Evolutionary conservation across 2,797 vertebrate species (phyloP), one percentile per base, ranked within the genome.

Genomic region (Harpagifer antarcticus): DNA sequence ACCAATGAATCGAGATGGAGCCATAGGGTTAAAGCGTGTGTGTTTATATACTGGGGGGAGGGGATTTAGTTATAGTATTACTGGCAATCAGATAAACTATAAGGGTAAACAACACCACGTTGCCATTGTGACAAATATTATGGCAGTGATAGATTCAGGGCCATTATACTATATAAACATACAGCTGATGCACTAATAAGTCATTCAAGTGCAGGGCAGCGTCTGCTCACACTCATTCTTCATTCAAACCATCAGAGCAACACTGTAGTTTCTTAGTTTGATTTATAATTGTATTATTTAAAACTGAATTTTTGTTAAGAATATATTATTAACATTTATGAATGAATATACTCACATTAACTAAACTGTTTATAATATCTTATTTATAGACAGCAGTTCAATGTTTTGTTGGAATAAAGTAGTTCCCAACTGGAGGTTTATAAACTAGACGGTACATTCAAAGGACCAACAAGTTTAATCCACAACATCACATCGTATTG

Each of bases 101-200:
- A 83, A 76, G 47, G 79, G 77, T 69, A 87, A 87, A 78, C 71
- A 55, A 76, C 79, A 77, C 66, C 72, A 86, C 66, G 67, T 69
- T 87, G 80, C 67, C 74, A 79, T 76, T 86, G 81, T 82, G 88
- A 86, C 78, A 79, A 79, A 58, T 76, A 55, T 64, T 43, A 23
- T 73, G 82, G 76, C 82, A 86, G 69, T 83, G 87, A 90, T 89
- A 71, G 77, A 90, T 85, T 74, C 53, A 27, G 70, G 70, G 65
- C 55, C 80, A 79, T 89, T 80, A 70, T 57, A 33, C 71, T 85
- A 57, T 27, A 54, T 86, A 89, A 90, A 90, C 83, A 88, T 10
- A 9, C 72, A 76, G 73, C 68, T 68, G 81, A 85, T 82, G 71
- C 49, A 7, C 78, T 68, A 78, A 83, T 88, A 82, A 88, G 86